These are phyloP conservation scores for Telenomus remus DNA, from an alignment of 1,140 invertebrate species.

Conservation along the genomic window DNA sequence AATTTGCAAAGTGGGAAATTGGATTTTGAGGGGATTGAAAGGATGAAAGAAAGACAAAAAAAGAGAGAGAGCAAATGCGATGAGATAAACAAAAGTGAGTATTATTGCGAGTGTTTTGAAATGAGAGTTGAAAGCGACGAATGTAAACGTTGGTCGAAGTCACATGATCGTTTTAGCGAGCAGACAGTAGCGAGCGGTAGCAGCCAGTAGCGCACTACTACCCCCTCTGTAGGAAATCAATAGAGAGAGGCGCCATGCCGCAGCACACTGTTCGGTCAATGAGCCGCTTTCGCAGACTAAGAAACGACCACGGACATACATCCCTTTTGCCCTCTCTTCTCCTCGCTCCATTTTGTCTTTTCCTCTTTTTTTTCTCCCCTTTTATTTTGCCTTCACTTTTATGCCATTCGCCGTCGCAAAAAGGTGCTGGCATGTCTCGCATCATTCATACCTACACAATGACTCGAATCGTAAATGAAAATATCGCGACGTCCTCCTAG, in stretches of 20 bases:
- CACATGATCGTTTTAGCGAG: conserved; percentile 29
- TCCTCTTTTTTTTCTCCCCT: conserved; percentile 9
- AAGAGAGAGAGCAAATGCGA: too few species aligned
- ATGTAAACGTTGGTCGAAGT: conserved; percentile 25
- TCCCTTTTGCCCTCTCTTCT: conserved; percentile 31
- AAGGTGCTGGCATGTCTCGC: conserved; percentile 22
- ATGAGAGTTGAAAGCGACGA: conserved; percentile 3
- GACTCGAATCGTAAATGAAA: conserved; percentile 10
- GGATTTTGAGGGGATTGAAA: too few species aligned
- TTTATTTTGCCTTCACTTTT: conserved; percentile 7
- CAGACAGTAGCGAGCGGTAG: conserved; percentile 47
- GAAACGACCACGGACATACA: conserved; percentile 56
- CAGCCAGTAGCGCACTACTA: conserved; percentile 44
- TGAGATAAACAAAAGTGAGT: too few species aligned
- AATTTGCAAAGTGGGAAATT: too few species aligned
- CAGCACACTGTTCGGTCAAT: conserved; percentile 57
- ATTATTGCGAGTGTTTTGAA: not conserved
- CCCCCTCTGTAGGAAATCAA: conserved; percentile 69
- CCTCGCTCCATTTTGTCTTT: conserved; percentile 23
- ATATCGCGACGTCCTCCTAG: conserved; percentile 7
- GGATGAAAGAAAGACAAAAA: too few species aligned
- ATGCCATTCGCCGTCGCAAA: not conserved
- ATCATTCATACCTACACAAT: conserved; percentile 1
- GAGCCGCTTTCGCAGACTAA: conserved; percentile 52
- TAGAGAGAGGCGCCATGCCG: conserved; percentile 66